A percentile compares a stretch with the other conserved stretches of the same genome.
These are phyloP conservation scores for Cantharis nigra DNA, from an alignment of 2,888 invertebrate genomes.

Conservation along the genomic window DNA sequence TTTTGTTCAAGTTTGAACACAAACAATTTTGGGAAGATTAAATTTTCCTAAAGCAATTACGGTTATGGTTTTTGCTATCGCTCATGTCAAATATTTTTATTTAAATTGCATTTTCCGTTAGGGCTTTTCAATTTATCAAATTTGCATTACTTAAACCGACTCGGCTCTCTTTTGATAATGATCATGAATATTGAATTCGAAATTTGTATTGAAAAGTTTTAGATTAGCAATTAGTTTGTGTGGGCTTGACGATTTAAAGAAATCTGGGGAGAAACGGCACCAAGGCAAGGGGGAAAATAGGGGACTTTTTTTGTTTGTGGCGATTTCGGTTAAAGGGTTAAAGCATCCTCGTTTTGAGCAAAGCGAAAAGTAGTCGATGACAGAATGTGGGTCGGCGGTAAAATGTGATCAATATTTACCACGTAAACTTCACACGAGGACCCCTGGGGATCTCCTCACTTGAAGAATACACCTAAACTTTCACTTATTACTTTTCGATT, in stretches of 20 bases:
- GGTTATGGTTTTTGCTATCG: slow-evolving; percentile 18
- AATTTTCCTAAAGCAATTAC: slow-evolving; percentile 23
- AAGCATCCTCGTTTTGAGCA: slow-evolving; percentile 24
- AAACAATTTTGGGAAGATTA: slow-evolving; percentile 25
- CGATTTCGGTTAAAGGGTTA: slow-evolving; percentile 20
- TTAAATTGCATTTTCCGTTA: slow-evolving; percentile 12
- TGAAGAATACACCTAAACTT: slow-evolving; percentile 27
- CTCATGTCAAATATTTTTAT: slow-evolving; percentile 11
- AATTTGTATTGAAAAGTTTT: slow-evolving; percentile 43
- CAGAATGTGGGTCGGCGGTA: slow-evolving; percentile 45
- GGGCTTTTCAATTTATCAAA: slow-evolving; percentile 30
- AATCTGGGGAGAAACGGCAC: slow-evolving; percentile 47
- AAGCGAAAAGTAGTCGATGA: slow-evolving; percentile 35
- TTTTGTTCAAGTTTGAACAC: slow-evolving; percentile 7
- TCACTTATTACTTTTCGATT: slow-evolving; percentile 29
- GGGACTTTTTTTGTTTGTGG: not conserved
- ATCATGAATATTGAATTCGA: slow-evolving; percentile 52
- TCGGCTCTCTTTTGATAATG: slow-evolving; percentile 33
- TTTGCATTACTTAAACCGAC: slow-evolving; percentile 39
- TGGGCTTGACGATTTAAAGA: slow-evolving; percentile 45
- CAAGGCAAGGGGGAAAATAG: slow-evolving; percentile 36
- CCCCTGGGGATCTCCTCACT: slow-evolving; percentile 22
- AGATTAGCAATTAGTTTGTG: slow-evolving; percentile 23
- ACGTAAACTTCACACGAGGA: slow-evolving; percentile 59
- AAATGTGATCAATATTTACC: slow-evolving; percentile 45